Base-by-base conservation (phyloP, 1,140 invertebrate species). In the Drosophila grimshawi region DNA sequence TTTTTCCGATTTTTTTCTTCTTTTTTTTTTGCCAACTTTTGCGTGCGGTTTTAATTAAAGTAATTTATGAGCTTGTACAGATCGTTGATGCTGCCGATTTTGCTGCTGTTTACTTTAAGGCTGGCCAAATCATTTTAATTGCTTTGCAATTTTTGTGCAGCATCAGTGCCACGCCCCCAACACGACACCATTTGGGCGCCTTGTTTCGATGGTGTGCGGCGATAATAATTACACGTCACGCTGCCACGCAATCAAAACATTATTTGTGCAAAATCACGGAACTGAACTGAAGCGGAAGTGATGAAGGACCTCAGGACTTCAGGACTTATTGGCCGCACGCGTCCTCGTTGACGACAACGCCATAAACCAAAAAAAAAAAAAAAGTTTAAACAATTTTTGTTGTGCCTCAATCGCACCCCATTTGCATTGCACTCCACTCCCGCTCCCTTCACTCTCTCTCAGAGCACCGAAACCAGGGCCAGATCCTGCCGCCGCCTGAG, bases 171-270 rank as follows among this genome's bases (percentile, higher is more conserved):
- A 71, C 73, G 66, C 71, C 80, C 53, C 19, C 19, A 19, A 55
- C 39, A 33, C 33, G 52, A 60, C 57, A 30, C 33, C 29, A 41
- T 59, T 39, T 65, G 57, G 68, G 35, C 30, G 52, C 60, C 60
- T 83, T 83, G 76, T 81, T 78, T 61, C 72, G 79, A 81, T 81
- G 80, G 80, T 82, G 70, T 86, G 78, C 55, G 80, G 85, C 81
- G 90, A 91, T 90, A 88, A 86, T 90, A 91, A 92, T 92, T 92
- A 90, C 90, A 91, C 83, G 86, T 91, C 90, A 89, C 80, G 80
- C 90, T 90, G 86, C 71, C 88, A 86, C 81, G 86, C 81, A 92
- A 91, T 92, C 90, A 92, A 92, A 92, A 92, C 89, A 91, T 86
- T 86, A 90, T 90, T 92, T 92, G 86, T 91, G 86, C 90, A 74